Percentiles rank a stretch among this genome's conserved stretches.
Evolutionary conservation across 1,140 invertebrate species (phyloP).

Genomic region (Neotoxoptera formosana): DNA sequence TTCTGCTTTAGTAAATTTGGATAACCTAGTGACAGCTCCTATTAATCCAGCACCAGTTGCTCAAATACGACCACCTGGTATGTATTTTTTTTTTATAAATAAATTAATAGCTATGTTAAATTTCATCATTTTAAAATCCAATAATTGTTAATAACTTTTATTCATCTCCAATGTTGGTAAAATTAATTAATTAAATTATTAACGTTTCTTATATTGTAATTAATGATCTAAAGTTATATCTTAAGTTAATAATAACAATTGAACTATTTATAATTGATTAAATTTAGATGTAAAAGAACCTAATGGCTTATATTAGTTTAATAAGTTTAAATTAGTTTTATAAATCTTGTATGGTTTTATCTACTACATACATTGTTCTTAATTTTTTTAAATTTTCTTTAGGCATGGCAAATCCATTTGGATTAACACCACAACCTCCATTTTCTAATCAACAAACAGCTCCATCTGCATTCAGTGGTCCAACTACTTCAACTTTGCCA

Average conservation of each 20-base stretch:
- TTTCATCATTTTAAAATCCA: background rate
- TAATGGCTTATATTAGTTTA: no score
- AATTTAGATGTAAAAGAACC: background rate
- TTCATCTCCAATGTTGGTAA: background rate
- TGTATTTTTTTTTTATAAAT: constrained; percentile 37
- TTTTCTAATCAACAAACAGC: constrained; percentile 37
- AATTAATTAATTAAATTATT: background rate
- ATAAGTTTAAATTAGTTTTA: no score
- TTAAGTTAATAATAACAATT: background rate
- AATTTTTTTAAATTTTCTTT: constrained; percentile 28
- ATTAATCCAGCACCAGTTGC: constrained; percentile 59
- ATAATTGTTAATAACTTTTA: background rate
- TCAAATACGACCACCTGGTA: constrained; percentile 59
- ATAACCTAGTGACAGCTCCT: constrained; percentile 82
- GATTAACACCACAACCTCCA: constrained; percentile 48
- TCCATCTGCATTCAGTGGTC: constrained; percentile 25
- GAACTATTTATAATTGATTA: background rate
- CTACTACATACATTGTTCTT: background rate
- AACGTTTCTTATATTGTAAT: background rate
- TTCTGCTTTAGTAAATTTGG: constrained; percentile 91
- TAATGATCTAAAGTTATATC: background rate
- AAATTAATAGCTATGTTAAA: background rate
- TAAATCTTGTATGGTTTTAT: background rate
- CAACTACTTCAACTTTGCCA: constrained; percentile 51
- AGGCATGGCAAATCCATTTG: constrained; percentile 60